These are phyloP conservation scores for Scatophagus argus DNA, from an alignment of 2,113 vertebrate genomes.

Conservation along the genomic window DNA sequence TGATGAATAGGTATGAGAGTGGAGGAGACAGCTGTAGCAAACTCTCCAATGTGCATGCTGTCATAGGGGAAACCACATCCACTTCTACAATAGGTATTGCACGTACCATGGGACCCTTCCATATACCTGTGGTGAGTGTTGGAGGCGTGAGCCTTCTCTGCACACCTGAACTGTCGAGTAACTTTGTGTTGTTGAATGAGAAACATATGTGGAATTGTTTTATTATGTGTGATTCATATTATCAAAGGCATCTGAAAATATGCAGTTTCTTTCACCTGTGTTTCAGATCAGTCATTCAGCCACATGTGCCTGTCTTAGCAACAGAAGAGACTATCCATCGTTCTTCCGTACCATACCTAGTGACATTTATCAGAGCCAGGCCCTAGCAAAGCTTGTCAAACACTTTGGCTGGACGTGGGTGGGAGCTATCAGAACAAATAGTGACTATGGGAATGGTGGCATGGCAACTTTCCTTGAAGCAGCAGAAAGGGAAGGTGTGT, in stretches of 20 bases:
- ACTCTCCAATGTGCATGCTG: constrained; percentile 75
- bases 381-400: constrained; percentile 83
- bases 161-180: background rate
- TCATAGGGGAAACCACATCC: constrained; percentile 85
- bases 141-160: background rate
- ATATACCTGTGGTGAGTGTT: constrained; percentile 83
- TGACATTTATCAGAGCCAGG: constrained; percentile 83
- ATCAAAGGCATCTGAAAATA: background rate
- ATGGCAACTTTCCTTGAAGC: constrained; percentile 81
- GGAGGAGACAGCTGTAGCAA: constrained; percentile 60
- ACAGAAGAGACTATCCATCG: constrained; percentile 83
- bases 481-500: constrained; percentile 80
- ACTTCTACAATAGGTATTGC: constrained; percentile 84
- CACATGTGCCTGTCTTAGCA: constrained; percentile 85
- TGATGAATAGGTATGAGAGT: constrained; percentile 77
- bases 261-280: constrained; percentile 7
- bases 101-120: constrained; percentile 81
- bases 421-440: constrained; percentile 80
- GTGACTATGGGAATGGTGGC: constrained; percentile 82
- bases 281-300: constrained; percentile 86
- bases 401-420: constrained; percentile 86
- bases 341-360: constrained; percentile 87
- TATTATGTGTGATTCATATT: background rate
- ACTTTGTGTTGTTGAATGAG: background rate
- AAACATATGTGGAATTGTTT: background rate